Evolutionary conservation across 1,140 invertebrate genomes (phyloP).

Genomic region (Ceratoteleas bidentatus): DNA sequence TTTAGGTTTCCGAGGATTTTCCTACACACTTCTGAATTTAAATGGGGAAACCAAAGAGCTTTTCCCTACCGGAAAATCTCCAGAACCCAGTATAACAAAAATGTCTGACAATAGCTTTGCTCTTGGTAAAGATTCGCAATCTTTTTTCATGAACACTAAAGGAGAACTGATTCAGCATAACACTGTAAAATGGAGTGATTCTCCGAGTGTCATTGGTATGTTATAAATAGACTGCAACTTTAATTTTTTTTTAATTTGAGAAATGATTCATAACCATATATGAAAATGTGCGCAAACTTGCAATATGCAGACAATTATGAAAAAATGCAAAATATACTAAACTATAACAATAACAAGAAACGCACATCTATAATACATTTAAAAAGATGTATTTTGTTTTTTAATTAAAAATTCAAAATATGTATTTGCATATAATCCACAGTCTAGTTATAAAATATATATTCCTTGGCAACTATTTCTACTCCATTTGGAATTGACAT

Average conservation of each 20-base stretch:
- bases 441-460: no score
- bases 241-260: conserved; percentile 2
- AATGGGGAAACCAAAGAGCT: conserved; percentile 88
- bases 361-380: no score
- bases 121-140: conserved; percentile 91
- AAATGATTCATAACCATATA: no score
- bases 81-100: conserved; percentile 91
- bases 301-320: no score
- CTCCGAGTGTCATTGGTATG: conserved; percentile 87
- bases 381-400: no score
- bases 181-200: conserved; percentile 91
- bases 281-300: no score
- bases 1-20: conserved; percentile 78
- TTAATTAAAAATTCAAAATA: no score
- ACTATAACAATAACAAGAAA: no score
- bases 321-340: no score
- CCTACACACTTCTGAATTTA: conserved; percentile 76
- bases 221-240: not conserved
- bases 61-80: conserved; percentile 91
- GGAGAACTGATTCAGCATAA: conserved; percentile 86
- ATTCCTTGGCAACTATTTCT: no score
- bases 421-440: no score
- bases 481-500: no score
- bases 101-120: conserved; percentile 88
- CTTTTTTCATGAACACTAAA: conserved; percentile 89